Percentiles rank a stretch among this genome's conserved stretches.
Conservation (phyloP, 2,113 vertebrate species). For the Microcebus murinus region DNA sequence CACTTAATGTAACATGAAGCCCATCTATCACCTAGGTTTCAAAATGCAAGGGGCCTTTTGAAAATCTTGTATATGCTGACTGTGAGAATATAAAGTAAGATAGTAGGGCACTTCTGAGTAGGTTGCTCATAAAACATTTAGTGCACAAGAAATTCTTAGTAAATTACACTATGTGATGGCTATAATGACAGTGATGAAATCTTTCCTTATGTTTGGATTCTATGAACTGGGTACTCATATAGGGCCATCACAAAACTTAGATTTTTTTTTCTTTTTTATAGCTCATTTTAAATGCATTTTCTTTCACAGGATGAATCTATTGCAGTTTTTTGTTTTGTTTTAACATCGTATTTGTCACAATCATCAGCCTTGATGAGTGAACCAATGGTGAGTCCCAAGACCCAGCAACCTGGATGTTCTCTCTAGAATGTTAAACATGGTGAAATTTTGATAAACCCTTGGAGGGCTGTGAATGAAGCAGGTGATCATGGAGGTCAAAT, state of each 20-base stretch:
- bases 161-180: not conserved
- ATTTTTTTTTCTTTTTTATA: not conserved
- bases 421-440: conserved; percentile 51
- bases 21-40: not conserved
- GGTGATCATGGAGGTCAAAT: conserved; percentile 20
- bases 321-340: not conserved
- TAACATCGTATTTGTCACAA: not conserved
- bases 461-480: conserved; percentile 30
- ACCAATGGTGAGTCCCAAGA: not conserved
- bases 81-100: not conserved
- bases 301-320: not conserved
- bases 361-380: not conserved
- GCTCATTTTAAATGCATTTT: not conserved
- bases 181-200: not conserved
- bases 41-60: not conserved
- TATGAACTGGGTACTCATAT: not conserved
- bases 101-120: not conserved
- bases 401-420: not conserved
- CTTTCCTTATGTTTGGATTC: not conserved
- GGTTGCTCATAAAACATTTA: not conserved
- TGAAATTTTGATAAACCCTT: conserved; percentile 50
- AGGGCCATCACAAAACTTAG: not conserved
- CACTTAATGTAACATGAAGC: not conserved
- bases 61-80: not conserved
- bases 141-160: not conserved